These are phyloP conservation scores for Bagarius yarrelli DNA, from an alignment of 2,113 vertebrate species.

Conservation along the genomic window DNA sequence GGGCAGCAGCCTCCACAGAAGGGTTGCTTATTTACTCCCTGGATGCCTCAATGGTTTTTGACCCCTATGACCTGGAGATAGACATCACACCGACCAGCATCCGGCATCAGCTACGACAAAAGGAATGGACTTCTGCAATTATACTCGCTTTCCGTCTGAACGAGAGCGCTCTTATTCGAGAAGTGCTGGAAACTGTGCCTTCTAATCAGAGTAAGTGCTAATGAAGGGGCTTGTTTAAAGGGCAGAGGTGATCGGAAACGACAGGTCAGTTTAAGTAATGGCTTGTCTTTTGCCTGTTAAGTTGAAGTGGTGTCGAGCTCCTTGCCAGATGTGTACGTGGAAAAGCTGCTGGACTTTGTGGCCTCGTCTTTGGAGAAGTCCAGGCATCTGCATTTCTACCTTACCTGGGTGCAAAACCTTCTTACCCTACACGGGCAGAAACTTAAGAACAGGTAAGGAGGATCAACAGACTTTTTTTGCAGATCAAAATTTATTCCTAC, in stretches of 20 bases:
- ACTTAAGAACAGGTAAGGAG: conserved; percentile 83
- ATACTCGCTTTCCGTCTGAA: conserved; percentile 89
- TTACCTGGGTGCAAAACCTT: conserved; percentile 83
- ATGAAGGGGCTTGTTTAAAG: neutral
- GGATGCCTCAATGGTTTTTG: conserved; percentile 84
- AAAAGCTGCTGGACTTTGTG: conserved; percentile 85
- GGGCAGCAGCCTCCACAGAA: conserved; percentile 92
- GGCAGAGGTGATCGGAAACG: neutral
- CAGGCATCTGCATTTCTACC: conserved; percentile 90
- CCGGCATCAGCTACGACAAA: conserved; percentile 71
- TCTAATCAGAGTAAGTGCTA: conserved; percentile 76
- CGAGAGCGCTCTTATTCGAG: conserved; percentile 81
- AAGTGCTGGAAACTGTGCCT: conserved; percentile 84
- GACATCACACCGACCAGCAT: conserved; percentile 84
- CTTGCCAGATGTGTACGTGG: conserved; percentile 87
- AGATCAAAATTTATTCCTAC: neutral
- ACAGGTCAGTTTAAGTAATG: neutral
- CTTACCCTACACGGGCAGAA: conserved; percentile 87
- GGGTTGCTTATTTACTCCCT: conserved; percentile 92
- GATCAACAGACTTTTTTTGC: neutral
- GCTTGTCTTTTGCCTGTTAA: conserved; percentile 52
- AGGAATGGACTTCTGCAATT: conserved; percentile 80
- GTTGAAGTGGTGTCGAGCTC: conserved; percentile 82
- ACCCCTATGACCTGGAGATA: conserved; percentile 91
- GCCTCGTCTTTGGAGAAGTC: conserved; percentile 82